Evolutionary conservation across 2,113 vertebrate species (phyloP).

Genomic region (Cynocephalus volans): DNA sequence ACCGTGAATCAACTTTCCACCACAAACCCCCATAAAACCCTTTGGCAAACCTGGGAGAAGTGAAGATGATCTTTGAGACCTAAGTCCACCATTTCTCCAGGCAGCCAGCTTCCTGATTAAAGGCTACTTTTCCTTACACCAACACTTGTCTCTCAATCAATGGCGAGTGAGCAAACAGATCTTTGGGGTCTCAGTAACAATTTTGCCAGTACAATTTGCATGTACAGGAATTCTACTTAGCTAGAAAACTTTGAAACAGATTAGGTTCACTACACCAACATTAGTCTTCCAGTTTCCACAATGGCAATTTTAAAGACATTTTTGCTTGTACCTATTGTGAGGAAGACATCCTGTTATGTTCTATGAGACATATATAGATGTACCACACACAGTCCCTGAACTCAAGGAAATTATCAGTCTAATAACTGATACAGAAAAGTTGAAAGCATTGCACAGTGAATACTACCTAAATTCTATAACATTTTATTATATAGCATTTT

Average conservation of each 20-base stretch:
- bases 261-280: not conserved
- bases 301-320: slow-evolving; percentile 9
- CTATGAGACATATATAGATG: not conserved
- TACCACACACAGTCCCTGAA: not conserved
- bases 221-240: not conserved
- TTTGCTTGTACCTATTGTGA: not conserved
- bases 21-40: too few relatives aligned
- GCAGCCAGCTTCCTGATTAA: too few relatives aligned
- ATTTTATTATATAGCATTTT: slow-evolving; percentile 32
- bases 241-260: not conserved
- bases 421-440: slow-evolving; percentile 3
- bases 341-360: not conserved
- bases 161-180: too few relatives aligned
- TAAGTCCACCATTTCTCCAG: too few relatives aligned
- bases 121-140: too few relatives aligned
- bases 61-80: too few relatives aligned
- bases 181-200: too few relatives aligned
- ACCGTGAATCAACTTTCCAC: too few relatives aligned
- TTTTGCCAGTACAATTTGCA: slow-evolving; percentile 29
- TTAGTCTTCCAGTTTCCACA: slow-evolving; percentile 2
- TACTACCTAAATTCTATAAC: not conserved
- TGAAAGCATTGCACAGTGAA: not conserved
- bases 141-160: too few relatives aligned
- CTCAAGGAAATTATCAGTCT: slow-evolving; percentile 13
- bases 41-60: too few relatives aligned